Evolutionary conservation across 2,888 invertebrate species (phyloP).

Genomic region (Augochlorella aurata): DNA sequence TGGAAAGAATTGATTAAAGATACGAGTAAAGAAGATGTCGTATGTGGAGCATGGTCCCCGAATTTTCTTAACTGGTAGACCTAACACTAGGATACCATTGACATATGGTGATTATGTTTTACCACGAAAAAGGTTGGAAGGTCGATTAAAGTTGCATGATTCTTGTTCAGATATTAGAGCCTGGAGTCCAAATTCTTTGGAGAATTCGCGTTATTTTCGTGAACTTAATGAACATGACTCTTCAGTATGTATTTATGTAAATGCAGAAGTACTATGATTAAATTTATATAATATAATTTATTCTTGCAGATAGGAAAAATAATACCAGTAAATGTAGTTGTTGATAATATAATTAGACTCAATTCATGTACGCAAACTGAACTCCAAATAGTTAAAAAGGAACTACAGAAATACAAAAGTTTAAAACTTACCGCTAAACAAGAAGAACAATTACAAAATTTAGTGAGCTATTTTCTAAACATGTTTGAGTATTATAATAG

Average conservation of each 20-base stretch:
- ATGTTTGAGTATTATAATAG: not conserved
- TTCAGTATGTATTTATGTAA: conserved; percentile 60
- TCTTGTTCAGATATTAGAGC: conserved; percentile 84
- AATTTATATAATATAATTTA: not conserved
- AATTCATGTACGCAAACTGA: conserved; percentile 70
- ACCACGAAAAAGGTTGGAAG: conserved; percentile 83
- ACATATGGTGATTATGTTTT: conserved; percentile 70
- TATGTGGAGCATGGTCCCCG: conserved; percentile 70
- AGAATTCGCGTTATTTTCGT: conserved; percentile 75
- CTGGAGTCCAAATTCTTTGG: conserved; percentile 83
- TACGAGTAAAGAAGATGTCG: conserved; percentile 57
- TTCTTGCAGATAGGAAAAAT: conserved; percentile 65
- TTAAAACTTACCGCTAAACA: conserved; percentile 73
- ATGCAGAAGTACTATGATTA: not conserved
- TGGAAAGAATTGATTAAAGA: conserved; percentile 4
- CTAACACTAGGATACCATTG: conserved; percentile 58
- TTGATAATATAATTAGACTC: conserved; percentile 73
- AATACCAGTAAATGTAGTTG: conserved; percentile 68
- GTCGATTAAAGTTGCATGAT: conserved; percentile 83
- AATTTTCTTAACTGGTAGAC: conserved; percentile 63
- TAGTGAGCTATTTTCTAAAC: conserved; percentile 57
- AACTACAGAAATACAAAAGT: conserved; percentile 72
- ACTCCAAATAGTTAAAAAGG: conserved; percentile 62
- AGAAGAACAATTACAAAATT: conserved; percentile 60
- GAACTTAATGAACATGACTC: conserved; percentile 73